A percentile compares a stretch with the other conserved stretches of the same genome.
Evolutionary conservation across 2,888 invertebrate genomes (phyloP).

Genomic region (Melanophora roralis): DNA sequence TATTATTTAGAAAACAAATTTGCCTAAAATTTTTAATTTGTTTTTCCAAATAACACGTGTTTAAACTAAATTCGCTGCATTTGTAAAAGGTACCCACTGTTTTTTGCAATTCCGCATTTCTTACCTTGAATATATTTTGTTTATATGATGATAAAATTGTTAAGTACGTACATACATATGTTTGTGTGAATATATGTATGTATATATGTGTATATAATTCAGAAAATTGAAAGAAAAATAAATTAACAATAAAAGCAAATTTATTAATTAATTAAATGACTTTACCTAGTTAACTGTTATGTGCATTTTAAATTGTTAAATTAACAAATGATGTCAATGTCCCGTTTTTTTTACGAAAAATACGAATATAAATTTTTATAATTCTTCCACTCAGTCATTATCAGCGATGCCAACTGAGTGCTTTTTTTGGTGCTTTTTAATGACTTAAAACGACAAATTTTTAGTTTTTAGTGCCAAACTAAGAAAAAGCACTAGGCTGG

Average conservation of each 20-base stretch:
- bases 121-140: constrained; percentile 28
- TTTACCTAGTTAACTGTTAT: background rate
- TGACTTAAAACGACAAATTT: too few species aligned
- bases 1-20: background rate
- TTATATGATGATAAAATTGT: background rate
- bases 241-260: too few species aligned
- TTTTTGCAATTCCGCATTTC: constrained; percentile 4
- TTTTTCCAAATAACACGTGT: constrained; percentile 21
- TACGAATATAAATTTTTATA: background rate
- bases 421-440: too few species aligned
- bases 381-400: background rate
- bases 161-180: background rate
- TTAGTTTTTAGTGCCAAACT: too few species aligned
- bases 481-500: too few species aligned
- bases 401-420: too few species aligned
- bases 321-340: constrained; percentile 53
- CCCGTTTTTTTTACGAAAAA: constrained; percentile 29
- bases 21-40: background rate
- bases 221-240: background rate
- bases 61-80: background rate
- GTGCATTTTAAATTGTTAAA: background rate
- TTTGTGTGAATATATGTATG: background rate
- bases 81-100: background rate
- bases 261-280: too few species aligned
- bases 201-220: background rate